Conservation (phyloP, 2,797 vertebrate genomes). For the Sebastes iracundus region DNA sequence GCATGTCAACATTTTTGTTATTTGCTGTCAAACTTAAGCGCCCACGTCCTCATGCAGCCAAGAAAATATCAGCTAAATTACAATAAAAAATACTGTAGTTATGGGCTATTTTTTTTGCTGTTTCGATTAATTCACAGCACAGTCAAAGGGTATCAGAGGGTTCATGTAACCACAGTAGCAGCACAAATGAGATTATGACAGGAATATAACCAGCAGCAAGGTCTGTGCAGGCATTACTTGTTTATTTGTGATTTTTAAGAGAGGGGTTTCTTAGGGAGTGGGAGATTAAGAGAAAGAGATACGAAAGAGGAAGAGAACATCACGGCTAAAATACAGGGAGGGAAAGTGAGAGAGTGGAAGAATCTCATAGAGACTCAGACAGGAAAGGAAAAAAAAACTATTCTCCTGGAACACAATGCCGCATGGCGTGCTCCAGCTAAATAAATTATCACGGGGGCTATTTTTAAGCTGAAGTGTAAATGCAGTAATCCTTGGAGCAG, state of each 20-base stretch:
- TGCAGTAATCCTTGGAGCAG: slow-evolving; percentile 82
- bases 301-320: slow-evolving; percentile 16
- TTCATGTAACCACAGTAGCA: background rate
- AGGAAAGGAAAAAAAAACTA: slow-evolving; percentile 10
- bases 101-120: background rate
- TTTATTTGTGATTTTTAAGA: slow-evolving; percentile 9
- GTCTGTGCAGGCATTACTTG: background rate
- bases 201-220: background rate
- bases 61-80: background rate
- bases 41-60: background rate
- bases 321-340: slow-evolving; percentile 13
- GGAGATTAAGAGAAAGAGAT: slow-evolving; percentile 47
- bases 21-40: background rate
- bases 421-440: slow-evolving; percentile 77
- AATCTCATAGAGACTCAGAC: slow-evolving; percentile 34
- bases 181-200: background rate
- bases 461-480: slow-evolving; percentile 87
- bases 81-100: background rate
- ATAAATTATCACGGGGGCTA: slow-evolving; percentile 85
- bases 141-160: slow-evolving; percentile 13
- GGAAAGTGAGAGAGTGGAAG: slow-evolving; percentile 13
- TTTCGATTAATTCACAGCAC: background rate
- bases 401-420: slow-evolving; percentile 76
- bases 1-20: background rate
- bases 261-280: slow-evolving; percentile 20